Percentiles rank a stretch among this genome's conserved stretches.
Conservation (phyloP, 2,888 invertebrate species). For the Steinernema carpocapsae region DNA sequence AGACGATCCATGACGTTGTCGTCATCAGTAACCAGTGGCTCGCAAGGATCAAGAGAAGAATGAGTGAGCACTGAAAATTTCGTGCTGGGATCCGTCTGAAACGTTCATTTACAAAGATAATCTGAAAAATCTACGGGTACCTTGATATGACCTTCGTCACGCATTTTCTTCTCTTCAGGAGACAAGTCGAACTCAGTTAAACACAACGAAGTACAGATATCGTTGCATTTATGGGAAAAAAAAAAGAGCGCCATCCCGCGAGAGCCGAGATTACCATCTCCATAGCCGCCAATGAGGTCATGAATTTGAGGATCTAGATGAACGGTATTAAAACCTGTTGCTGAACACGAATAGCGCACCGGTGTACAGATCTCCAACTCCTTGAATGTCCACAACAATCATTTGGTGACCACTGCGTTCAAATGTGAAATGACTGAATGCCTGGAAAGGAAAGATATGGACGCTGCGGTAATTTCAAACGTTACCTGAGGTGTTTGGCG, state of each 20-base stretch:
- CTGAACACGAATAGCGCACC: too few species aligned
- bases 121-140: background rate
- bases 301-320: slow-evolving; percentile 73
- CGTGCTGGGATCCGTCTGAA: slow-evolving; percentile 31
- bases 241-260: slow-evolving; percentile 75
- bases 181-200: slow-evolving; percentile 73
- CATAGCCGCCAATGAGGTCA: slow-evolving; percentile 73
- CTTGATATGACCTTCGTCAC: background rate
- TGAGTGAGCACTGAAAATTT: slow-evolving; percentile 27
- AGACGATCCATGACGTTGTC: slow-evolving; percentile 54
- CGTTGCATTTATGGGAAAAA: slow-evolving; percentile 74
- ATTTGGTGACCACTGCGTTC: slow-evolving; percentile 74
- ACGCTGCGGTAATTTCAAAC: too few species aligned
- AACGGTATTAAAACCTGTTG: too few species aligned
- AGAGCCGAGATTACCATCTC: slow-evolving; percentile 74
- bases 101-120: background rate
- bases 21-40: slow-evolving; percentile 36
- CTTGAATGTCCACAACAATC: slow-evolving; percentile 75
- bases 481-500: slow-evolving; percentile 72
- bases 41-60: slow-evolving; percentile 25
- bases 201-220: slow-evolving; percentile 72
- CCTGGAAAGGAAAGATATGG: slow-evolving; percentile 54
- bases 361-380: slow-evolving; percentile 75
- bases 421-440: slow-evolving; percentile 75
- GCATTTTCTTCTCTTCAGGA: slow-evolving; percentile 66